phyloP scores from a whole-genome alignment of 1,140 invertebrate genomes.

The Coelopa frigida region DNA sequence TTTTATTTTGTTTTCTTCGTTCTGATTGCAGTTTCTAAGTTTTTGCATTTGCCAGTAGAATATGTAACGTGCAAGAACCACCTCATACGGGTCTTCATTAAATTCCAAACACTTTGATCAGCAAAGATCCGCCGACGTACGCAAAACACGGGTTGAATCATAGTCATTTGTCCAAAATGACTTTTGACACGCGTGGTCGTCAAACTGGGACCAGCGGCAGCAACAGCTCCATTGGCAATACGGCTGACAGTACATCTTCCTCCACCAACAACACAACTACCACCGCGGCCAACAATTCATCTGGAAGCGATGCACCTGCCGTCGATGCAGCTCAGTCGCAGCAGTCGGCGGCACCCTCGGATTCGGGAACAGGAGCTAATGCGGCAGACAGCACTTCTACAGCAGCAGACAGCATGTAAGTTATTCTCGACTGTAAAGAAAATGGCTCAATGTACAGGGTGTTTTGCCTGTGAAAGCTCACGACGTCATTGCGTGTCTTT shows the following conservation, averaged over 20 bases:
- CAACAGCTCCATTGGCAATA: constrained; percentile 18
- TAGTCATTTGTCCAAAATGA: too few relatives aligned
- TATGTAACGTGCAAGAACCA: too few relatives aligned
- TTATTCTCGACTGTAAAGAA: too few relatives aligned
- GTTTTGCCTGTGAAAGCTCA: too few relatives aligned
- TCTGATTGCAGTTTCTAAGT: constrained; percentile 44
- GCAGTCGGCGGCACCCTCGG: constrained; percentile 1
- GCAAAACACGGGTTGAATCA: too few relatives aligned
- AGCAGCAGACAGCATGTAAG: constrained; percentile 29
- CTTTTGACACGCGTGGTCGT: constrained; percentile 38
- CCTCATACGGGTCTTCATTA: too few relatives aligned
- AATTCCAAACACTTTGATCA: too few relatives aligned
- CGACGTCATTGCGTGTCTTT: too few relatives aligned
- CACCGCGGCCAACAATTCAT: constrained; percentile 10
- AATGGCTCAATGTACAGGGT: too few relatives aligned
- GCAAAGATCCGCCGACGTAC: too few relatives aligned
- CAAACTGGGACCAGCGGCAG: constrained; percentile 12
- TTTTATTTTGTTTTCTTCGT: constrained; percentile 17
- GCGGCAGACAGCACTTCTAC: constrained; percentile 1
- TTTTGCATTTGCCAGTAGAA: constrained; percentile 40
- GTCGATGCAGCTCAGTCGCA: background rate
- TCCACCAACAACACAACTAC: constrained; percentile 10
- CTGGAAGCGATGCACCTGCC: background rate
- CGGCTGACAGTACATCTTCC: background rate
- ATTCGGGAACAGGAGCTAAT: constrained; percentile 1